These are phyloP conservation scores for Sardina pilchardus DNA, from an alignment of 2,113 vertebrate species.

Conservation along the genomic window DNA sequence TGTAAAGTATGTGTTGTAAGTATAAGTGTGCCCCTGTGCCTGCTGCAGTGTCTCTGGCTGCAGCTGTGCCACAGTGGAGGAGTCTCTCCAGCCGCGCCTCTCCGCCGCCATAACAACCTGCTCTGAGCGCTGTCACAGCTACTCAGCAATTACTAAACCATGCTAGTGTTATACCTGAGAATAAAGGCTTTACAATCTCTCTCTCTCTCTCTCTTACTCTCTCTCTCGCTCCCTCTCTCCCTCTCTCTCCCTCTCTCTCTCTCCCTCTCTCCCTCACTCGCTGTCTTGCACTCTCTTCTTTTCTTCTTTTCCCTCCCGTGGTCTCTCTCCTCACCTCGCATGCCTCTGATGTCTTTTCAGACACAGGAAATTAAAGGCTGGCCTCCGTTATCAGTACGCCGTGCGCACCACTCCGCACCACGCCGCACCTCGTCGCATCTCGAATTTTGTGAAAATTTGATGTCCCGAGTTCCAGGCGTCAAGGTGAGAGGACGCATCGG, in stretches of 20 bases:
- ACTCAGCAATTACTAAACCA: neutral
- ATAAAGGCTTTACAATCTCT: neutral
- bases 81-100: neutral
- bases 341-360: neutral
- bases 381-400: conserved; percentile 25
- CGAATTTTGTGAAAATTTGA: conserved; percentile 25
- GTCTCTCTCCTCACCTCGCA: neutral
- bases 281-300: neutral
- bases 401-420: neutral
- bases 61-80: conserved; percentile 3
- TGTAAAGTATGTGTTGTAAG: neutral
- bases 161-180: neutral
- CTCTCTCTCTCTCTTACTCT: neutral
- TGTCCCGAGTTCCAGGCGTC: conserved; percentile 31
- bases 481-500: conserved; percentile 12
- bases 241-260: neutral
- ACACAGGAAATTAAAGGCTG: conserved; percentile 30
- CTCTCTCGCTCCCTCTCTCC: neutral
- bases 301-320: neutral
- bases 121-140: neutral
- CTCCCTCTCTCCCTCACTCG: neutral
- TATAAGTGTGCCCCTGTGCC: neutral
- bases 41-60: neutral
- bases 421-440: conserved; percentile 15
- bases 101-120: conserved; percentile 29